Evolutionary conservation across 2,888 invertebrate genomes (phyloP).

Genomic region (Calliopum simillimum): DNA sequence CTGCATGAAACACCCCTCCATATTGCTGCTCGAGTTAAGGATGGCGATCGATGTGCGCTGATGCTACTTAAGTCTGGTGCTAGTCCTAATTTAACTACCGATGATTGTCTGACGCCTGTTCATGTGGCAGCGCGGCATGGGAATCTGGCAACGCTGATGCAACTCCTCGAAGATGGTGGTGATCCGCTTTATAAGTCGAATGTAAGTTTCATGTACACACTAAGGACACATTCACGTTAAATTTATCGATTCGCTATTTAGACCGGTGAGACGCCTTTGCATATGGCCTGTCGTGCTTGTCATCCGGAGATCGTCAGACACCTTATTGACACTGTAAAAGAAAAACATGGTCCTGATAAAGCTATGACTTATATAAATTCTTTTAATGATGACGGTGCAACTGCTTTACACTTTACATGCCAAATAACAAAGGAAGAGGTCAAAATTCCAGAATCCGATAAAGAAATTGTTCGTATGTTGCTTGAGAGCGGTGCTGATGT

Average conservation of each 20-base stretch:
- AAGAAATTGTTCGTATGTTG: slow-evolving; percentile 90
- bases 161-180: slow-evolving; percentile 93
- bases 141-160: slow-evolving; percentile 85
- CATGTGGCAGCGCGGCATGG: slow-evolving; percentile 96
- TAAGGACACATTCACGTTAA: too few relatives aligned
- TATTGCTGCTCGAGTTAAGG: slow-evolving; percentile 94
- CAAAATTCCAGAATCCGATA: slow-evolving; percentile 76
- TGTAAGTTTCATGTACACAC: slow-evolving; percentile 69
- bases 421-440: slow-evolving; percentile 88
- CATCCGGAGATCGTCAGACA: slow-evolving; percentile 87
- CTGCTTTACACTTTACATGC: slow-evolving; percentile 94
- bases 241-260: slow-evolving; percentile 59
- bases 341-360: slow-evolving; percentile 79
- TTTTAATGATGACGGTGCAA: slow-evolving; percentile 91
- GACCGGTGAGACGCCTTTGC: slow-evolving; percentile 95
- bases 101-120: slow-evolving; percentile 96
- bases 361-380: slow-evolving; percentile 89
- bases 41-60: slow-evolving; percentile 92
- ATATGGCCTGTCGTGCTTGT: slow-evolving; percentile 90
- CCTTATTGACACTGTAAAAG: slow-evolving; percentile 85
- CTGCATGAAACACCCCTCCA: slow-evolving; percentile 95
- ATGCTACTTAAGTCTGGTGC: slow-evolving; percentile 99
- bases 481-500: slow-evolving; percentile 94
- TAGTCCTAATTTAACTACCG: slow-evolving; percentile 93
- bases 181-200: slow-evolving; percentile 93